phyloP scores from a whole-genome alignment of 2,797 vertebrate species.

The Eidolon dupreanum region DNA sequence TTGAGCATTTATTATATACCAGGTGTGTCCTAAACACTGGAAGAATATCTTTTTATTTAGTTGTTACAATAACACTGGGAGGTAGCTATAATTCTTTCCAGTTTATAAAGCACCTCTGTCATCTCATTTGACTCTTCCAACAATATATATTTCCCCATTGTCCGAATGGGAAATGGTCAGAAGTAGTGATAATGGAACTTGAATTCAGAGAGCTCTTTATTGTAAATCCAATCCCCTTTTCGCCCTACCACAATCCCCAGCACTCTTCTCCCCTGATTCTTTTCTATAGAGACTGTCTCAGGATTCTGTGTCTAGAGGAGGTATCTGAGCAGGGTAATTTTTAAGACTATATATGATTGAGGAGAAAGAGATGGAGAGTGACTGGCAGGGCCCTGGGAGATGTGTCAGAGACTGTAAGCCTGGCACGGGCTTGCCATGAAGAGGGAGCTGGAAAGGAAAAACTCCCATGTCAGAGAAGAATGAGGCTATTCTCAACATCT shows the following conservation, averaged over 20 bases:
- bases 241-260: neutral
- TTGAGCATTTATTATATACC: constrained; percentile 9
- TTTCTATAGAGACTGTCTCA: neutral
- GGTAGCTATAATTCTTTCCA: neutral
- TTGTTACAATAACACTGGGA: neutral
- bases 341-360: neutral
- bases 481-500: constrained; percentile 26
- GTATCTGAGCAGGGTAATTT: neutral
- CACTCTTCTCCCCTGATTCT: neutral
- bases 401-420: neutral
- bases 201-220: constrained; percentile 7
- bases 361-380: neutral
- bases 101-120: neutral
- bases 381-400: neutral
- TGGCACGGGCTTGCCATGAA: neutral
- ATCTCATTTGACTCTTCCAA: constrained; percentile 1
- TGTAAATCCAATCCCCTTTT: neutral
- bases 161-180: neutral
- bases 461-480: neutral
- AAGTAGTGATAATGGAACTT: neutral
- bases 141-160: neutral
- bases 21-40: neutral
- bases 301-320: neutral
- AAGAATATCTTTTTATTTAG: constrained; percentile 41
- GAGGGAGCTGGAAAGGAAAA: neutral